phyloP scores from a whole-genome alignment of 2,797 vertebrate species.

The Siniperca obscura region DNA sequence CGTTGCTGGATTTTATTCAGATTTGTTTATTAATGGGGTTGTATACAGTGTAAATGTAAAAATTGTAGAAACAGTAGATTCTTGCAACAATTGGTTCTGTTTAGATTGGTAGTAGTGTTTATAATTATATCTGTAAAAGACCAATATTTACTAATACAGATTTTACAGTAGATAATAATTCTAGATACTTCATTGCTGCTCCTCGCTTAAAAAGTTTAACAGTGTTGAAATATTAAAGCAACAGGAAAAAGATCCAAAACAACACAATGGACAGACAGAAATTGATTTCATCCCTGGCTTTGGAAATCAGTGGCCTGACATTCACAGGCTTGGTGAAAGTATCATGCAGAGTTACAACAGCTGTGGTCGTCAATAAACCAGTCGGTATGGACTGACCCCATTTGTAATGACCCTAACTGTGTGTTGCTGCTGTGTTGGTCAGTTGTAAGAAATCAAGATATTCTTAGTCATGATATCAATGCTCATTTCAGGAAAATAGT shows the following conservation, averaged over 20 bases:
- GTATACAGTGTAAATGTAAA: not conserved
- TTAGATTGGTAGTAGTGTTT: not conserved
- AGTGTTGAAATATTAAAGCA: not conserved
- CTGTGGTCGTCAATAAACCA: slow-evolving; percentile 43
- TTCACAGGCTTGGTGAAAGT: slow-evolving; percentile 5
- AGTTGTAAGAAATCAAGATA: slow-evolving; percentile 1
- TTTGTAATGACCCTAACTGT: slow-evolving; percentile 5
- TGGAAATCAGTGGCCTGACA: slow-evolving; percentile 29
- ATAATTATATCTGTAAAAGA: not conserved
- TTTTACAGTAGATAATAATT: not conserved
- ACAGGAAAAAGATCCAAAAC: not conserved
- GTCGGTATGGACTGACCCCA: slow-evolving; percentile 64
- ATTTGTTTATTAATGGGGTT: not conserved
- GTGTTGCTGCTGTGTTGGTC: slow-evolving; percentile 18
- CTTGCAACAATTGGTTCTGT: not conserved
- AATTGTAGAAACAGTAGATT: not conserved
- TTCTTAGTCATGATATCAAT: not conserved
- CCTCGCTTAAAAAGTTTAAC: not conserved
- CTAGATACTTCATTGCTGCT: not conserved
- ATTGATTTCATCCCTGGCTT: slow-evolving; percentile 33
- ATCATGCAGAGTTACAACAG: slow-evolving; percentile 18
- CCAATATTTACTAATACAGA: not conserved
- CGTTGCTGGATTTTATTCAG: not conserved
- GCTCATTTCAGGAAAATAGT: not conserved
- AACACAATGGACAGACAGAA: slow-evolving; percentile 15